Evolutionary conservation across 2,113 vertebrate species (phyloP), one percentile per base, ranked within the genome.

Genomic region (Platysteira castanea): DNA sequence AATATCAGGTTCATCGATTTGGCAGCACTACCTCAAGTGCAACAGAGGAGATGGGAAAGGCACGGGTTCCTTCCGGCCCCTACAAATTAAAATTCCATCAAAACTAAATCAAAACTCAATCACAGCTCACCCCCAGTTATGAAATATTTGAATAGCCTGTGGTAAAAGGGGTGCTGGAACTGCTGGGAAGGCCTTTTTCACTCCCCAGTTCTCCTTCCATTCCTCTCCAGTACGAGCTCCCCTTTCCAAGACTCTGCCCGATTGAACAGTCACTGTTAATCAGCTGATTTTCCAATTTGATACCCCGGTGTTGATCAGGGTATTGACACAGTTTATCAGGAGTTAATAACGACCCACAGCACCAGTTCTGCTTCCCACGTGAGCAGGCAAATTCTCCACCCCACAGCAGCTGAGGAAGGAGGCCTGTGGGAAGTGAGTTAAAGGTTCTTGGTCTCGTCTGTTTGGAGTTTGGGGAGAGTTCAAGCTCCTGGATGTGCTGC

Each of bases 301-400:
- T 64, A 6, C 50, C 47, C 27, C 50, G 86, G 91, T 47, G 86
- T 50, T 88, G 93, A 85, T 60, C 60, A 69, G 67, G 63, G 84
- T 89, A 79, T 84, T 95, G 95, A 44, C 93, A 65, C 33, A 57
- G 90, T 94, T 97, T 88, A 94, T 97, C 97, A 90, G 94, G 64
- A 90, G 73, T 44, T 59, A 37, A 80, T 52, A 76, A 83, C 10
- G 54, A 97, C 53, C 82, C 96, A 77, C 93, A 87, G 83, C 86
- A 78, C 54, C 87, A 77, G 73, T 84, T 65, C 47, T 89, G 82
- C 92, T 90, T 65, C 87, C 93, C 77, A 4, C 13, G 67, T 61
- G 77, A 87, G 85, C 88, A 84, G 96, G 85, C 50, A 89, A 75
- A 64, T 24, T 57, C 20, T 87, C 68, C 90, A 54, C 50, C 88